These are phyloP conservation scores for Drosophila mayri DNA, from an alignment of 1,140 invertebrate species.

Conservation along the genomic window DNA sequence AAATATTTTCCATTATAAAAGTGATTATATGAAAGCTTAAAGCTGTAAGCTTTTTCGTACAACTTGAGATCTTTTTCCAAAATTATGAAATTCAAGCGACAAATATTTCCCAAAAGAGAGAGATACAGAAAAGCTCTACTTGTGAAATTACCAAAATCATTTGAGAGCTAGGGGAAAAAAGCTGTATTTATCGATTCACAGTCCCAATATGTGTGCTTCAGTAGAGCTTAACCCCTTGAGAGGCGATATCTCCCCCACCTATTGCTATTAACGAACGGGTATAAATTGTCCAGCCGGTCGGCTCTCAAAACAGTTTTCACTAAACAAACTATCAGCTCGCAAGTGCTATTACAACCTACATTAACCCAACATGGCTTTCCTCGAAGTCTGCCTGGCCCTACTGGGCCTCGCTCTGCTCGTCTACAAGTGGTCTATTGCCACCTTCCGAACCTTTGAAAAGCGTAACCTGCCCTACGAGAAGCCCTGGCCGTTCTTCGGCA, in stretches of 20 bases:
- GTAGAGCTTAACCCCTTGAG: slow-evolving; percentile 5
- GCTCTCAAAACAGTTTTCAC: slow-evolving; percentile 21
- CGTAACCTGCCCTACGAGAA: slow-evolving; percentile 76
- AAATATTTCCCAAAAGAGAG: not conserved
- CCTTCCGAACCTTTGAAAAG: slow-evolving; percentile 72
- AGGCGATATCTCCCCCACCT: not conserved
- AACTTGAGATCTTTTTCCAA: not conserved
- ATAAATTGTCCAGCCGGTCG: slow-evolving; percentile 16
- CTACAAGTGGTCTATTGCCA: slow-evolving; percentile 61
- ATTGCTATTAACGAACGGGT: not conserved
- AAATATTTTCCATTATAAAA: not conserved
- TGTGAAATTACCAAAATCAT: not conserved
- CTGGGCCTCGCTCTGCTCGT: slow-evolving; percentile 25
- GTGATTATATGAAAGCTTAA: not conserved
- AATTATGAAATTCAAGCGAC: slow-evolving; percentile 2
- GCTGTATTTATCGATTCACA: not conserved
- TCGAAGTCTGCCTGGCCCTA: slow-evolving; percentile 33
- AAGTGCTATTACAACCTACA: not conserved
- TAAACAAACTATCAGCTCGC: not conserved
- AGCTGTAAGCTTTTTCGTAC: not conserved
- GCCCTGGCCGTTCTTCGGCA: slow-evolving; percentile 82
- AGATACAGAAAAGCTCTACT: not conserved
- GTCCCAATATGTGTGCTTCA: too few species aligned
- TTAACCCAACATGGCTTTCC: slow-evolving; percentile 10
- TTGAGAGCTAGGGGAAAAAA: not conserved